Evolutionary conservation across 2,888 invertebrate genomes (phyloP).

Genomic region (Euzophera pinguis): DNA sequence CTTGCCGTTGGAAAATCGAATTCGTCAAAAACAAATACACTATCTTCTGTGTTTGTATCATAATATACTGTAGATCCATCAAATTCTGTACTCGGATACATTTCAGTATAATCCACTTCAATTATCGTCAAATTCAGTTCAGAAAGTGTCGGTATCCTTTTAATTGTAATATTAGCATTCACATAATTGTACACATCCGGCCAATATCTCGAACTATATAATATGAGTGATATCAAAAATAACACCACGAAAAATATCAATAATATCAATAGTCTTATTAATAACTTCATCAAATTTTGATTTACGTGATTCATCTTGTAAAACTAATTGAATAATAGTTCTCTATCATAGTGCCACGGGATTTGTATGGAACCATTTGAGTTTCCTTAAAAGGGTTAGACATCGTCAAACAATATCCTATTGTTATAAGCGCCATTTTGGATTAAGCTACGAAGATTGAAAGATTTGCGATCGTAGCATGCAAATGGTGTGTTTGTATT

Average conservation of each 20-base stretch:
- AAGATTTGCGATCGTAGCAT: no score
- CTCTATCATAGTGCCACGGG: background rate
- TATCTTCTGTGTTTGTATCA: constrained; percentile 37
- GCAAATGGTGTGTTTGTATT: no score
- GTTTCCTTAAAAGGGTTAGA: background rate
- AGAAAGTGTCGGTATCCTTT: constrained; percentile 57
- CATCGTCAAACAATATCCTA: background rate
- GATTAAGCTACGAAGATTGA: background rate
- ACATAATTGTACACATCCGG: constrained; percentile 64
- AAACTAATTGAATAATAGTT: no score
- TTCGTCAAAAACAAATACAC: constrained; percentile 38
- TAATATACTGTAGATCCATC: constrained; percentile 34
- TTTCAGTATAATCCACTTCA: constrained; percentile 44
- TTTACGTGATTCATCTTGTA: constrained; percentile 37
- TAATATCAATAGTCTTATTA: constrained; percentile 48
- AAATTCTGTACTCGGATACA: constrained; percentile 38
- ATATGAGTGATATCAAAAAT: constrained; percentile 48
- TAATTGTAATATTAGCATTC: constrained; percentile 65
- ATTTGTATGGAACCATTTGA: constrained; percentile 1
- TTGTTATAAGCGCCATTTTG: background rate
- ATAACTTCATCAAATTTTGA: constrained; percentile 41
- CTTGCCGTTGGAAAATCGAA: constrained; percentile 28
- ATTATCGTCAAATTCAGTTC: constrained; percentile 50
- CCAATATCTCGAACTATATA: constrained; percentile 65
- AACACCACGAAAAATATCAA: constrained; percentile 54